Evolutionary conservation across 1,140 invertebrate species (phyloP), one percentile per base, ranked within the genome.

Genomic region (Anadara kagoshimensis): DNA sequence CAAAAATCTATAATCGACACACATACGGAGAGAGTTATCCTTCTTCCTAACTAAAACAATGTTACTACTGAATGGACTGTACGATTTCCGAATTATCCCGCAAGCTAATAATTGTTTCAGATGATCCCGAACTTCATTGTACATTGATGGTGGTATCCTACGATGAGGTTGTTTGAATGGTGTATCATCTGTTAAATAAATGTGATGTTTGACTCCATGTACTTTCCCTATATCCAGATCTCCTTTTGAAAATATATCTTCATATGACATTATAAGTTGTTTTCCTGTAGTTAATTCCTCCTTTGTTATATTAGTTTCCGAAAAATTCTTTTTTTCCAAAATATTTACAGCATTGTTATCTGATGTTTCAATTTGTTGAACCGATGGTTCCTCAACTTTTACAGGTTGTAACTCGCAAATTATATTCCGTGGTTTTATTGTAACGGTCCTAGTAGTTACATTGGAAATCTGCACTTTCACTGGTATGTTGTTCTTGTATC

Each of bases 81-180:
- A 10, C 4, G 49, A 51, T 51, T 51, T 51, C 1, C 2, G 2
- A 10, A 36, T 51, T 3, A 51, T 10, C 10, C 49, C 2, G 4
- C 1, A 2, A 4, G 49, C 16, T 51, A 51, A 22, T 4, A 51
- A 10, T 51, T 51, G 49, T 2, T 51, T 2, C 4, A 68, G 29
- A 57, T 68, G 68, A 18, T 22, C 22, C 36, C 20, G 14, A 10
- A 70, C 57, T 49, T 70, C 43, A 14, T 62, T 29, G 11, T 11
- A 49, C 68, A 70, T 70, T 0, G 57, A 22, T 59, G 68, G 68
- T 20, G 56, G 56, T 26, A 70, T 70, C 1, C 29, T 0, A 18
- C 68, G n/a, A 51, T 61, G 44, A 24, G 41, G 26, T 26, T 61
- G 43, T 2, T 59, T 70, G 26, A 70, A 70, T n/a, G 56, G 56